Base-by-base conservation (phyloP, 2,888 invertebrate genomes). In the Agriopis leucophaearia region DNA sequence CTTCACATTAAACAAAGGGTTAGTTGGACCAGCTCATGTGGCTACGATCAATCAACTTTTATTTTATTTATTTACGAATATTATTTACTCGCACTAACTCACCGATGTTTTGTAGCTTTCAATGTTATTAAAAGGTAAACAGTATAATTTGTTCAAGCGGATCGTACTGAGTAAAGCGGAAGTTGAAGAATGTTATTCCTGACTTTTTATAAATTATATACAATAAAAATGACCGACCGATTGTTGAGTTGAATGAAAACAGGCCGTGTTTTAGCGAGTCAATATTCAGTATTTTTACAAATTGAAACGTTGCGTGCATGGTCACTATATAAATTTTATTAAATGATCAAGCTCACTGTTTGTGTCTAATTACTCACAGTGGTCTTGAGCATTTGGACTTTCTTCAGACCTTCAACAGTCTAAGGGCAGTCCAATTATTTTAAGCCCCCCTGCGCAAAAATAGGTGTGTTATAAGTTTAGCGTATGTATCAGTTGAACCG, bases 31-130 rank as follows among this genome's bases (percentile, higher is more conserved):
- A n/a, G 35, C 2, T 35, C 52, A 52, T 13, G 35, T 54, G 61
- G 52, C 16, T 40, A 36, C 45, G 2, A 61, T 61, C 61, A 45
- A 38, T 52, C 61, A 45, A 35, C 35, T 8, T 52, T 54, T 9
- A 10, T 36, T 54, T 61, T 54, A 36, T 35, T 52, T 42, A 27
- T 51, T 35, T 60, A 35, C 42, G 42, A 60, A 48, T 58, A 38
- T 48, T 12, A 58, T 58, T 36, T 52, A 52, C 52, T 36, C n/a
- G 1, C 3, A 27, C 27, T 27, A 27, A 27, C 27, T 27, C 27
- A 27, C 27, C 27, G 27, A 27, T 27, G 27, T 27, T 27, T 27
- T 27, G 27, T 5, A 27, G 27, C 27, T 27, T 27, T 27, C 27
- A 27, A 27, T 27, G 3, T 27, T 27, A 27, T 27, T 27, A 27